A percentile compares a stretch with the other conserved stretches of the same genome.
These are phyloP conservation scores for Oryzias javanicus DNA, from an alignment of 2,113 vertebrate genomes.

Conservation along the genomic window DNA sequence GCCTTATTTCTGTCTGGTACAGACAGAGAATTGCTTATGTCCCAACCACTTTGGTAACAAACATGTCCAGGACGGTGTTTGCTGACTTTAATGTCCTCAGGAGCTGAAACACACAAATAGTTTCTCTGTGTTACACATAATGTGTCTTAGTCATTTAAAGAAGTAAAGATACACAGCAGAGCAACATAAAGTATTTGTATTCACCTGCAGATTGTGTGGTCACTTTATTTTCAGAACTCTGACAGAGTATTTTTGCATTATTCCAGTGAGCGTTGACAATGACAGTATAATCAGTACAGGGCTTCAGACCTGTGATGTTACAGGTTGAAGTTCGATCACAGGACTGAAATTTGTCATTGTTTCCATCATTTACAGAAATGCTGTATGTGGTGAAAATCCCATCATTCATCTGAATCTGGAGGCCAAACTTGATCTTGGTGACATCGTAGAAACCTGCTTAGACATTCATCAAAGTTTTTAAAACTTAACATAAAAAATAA, in stretches of 20 bases:
- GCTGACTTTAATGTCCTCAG: fast-evolving
- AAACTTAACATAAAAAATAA: no score
- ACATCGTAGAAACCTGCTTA: conserved; percentile 52
- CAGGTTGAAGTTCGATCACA: fast-evolving
- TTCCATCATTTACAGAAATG: fast-evolving
- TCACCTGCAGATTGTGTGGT: conserved; percentile 5
- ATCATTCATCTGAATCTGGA: conserved; percentile 8
- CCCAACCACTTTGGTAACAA: conserved; percentile 17
- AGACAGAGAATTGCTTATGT: conserved; percentile 4
- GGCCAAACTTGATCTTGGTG: neutral
- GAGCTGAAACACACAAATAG: conserved; percentile 12
- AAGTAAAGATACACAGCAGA: neutral
- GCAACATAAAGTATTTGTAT: conserved; percentile 16
- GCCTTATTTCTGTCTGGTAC: neutral
- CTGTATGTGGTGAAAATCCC: fast-evolving
- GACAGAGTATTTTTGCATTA: neutral
- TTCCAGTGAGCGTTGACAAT: fast-evolving
- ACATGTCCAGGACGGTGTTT: neutral
- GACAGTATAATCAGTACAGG: conserved; percentile 48
- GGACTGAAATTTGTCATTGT: fast-evolving
- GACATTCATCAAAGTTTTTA: no score
- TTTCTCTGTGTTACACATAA: neutral
- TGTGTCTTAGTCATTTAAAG: neutral
- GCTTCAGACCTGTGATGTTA: conserved; percentile 22
- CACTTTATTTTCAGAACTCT: fast-evolving